Evolutionary conservation across 1,140 invertebrate genomes (phyloP).

Genomic region (Caenorhabditis brenneri): DNA sequence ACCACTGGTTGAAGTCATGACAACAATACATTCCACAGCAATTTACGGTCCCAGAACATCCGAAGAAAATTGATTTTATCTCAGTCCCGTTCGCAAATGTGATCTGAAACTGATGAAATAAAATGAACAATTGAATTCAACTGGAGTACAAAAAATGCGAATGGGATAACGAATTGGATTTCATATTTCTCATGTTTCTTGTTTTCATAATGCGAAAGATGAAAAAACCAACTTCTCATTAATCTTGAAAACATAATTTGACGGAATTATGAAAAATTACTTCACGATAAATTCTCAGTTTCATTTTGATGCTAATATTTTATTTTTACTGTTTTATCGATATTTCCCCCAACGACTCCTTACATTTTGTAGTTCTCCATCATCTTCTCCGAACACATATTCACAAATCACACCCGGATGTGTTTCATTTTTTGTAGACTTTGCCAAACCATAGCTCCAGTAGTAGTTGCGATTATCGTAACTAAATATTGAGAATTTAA

Average conservation of each 20-base stretch:
- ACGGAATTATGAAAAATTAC: too few relatives aligned
- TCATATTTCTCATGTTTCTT: too few relatives aligned
- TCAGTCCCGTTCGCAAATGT: not conserved
- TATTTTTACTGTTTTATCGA: too few relatives aligned
- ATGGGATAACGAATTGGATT: too few relatives aligned
- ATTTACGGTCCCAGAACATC: not conserved
- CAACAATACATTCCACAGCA: slow-evolving; percentile 38
- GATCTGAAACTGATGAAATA: not conserved
- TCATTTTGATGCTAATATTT: too few relatives aligned
- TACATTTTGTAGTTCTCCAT: slow-evolving; percentile 12
- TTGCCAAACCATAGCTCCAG: slow-evolving; percentile 10
- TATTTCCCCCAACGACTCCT: not conserved
- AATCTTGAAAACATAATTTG: too few relatives aligned
- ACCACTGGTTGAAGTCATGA: slow-evolving; percentile 9
- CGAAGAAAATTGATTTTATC: not conserved
- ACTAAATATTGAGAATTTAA: not conserved
- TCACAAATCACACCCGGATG: not conserved
- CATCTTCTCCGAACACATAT: slow-evolving; percentile 21
- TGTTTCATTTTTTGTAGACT: not conserved
- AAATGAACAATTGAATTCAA: not conserved
- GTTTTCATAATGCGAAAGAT: too few relatives aligned
- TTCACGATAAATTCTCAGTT: too few relatives aligned
- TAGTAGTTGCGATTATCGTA: slow-evolving; percentile 28
- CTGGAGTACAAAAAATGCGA: too few relatives aligned
- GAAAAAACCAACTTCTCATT: too few relatives aligned